Base-by-base conservation (phyloP, 1,140 invertebrate genomes). In the Rhizoglyphus robini region DNA sequence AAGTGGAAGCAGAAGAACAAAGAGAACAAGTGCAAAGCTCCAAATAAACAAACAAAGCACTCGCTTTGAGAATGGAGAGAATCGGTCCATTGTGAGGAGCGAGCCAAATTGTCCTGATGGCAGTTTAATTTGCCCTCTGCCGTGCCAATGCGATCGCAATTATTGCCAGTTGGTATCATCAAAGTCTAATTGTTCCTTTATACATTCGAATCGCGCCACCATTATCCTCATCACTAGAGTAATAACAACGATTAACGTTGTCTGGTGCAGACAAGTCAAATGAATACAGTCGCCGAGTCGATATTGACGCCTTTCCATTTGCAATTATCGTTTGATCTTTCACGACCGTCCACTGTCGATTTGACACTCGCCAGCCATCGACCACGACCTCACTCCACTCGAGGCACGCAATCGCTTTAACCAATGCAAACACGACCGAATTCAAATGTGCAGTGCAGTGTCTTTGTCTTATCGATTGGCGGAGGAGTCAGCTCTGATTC, bases 161-260 rank as follows among this genome's bases (percentile, higher is more conserved):
- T 54, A 54, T 54, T 11, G 8, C 51, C 51, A 54, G 51, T 54
- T 54, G 51, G 51, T 54, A 54, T 54, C 51, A 54, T 54, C 51
- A 54, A n/a, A 54, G 23, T 41, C 31, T 54, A 54, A 54, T 54
- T 54, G 51, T 54, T 54, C 8, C 31, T 20, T 5, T 20, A 5
- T 46, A 20, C 20, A 5, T 54, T 41, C 51, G 23, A 54, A 46
- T 46, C 15, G 41, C 51, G 31, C 51, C 51, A 54, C 31, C 31
- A 54, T 54, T 54, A 54, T 5, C 51, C 8, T 54, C 51, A 54
- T 54, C 51, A 54, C 20, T 20, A 27, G 8, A 8, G 5, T 54
- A 54, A 54, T 32, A 41, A 54, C 51, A 54, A 54, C 51, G 51
- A 54, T 54, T 54, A 54, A 54, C 51, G 51, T 54, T 54, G 51